These are phyloP conservation scores for Nyctibius bracteatus DNA, from an alignment of 2,113 vertebrate species.

Conservation along the genomic window DNA sequence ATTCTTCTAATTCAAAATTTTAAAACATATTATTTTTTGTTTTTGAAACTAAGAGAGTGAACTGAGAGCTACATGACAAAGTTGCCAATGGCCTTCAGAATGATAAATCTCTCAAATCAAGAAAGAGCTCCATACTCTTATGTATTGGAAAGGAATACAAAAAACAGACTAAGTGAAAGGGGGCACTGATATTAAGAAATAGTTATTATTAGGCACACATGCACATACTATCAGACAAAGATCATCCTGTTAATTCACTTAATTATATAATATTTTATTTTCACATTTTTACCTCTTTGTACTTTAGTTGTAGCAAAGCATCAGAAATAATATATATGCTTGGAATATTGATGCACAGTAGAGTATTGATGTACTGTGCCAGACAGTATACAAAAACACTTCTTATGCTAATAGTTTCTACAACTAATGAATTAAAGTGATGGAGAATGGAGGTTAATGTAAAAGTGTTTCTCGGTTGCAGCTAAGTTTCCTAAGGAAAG, in stretches of 20 bases:
- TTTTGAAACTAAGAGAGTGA: neutral
- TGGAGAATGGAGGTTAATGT: neutral
- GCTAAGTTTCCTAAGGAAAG: neutral
- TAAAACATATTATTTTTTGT: neutral
- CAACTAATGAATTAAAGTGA: neutral
- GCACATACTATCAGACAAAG: neutral
- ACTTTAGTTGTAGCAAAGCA: neutral
- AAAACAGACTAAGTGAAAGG: neutral
- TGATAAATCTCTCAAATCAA: neutral
- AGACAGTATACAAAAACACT: neutral
- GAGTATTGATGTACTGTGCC: no score
- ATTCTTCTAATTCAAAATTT: neutral
- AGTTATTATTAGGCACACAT: neutral
- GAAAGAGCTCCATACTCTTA: neutral
- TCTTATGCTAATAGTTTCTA: neutral
- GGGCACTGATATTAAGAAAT: neutral
- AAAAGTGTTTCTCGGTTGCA: neutral
- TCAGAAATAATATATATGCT: neutral
- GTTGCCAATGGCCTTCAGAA: neutral
- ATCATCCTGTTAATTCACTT: neutral
- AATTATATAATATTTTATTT: neutral
- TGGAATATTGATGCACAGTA: neutral
- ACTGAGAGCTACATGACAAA: neutral
- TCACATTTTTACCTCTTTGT: neutral
- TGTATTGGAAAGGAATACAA: neutral